phyloP scores from a whole-genome alignment of 2,113 vertebrate species.

The Ctenodactylus gundi region DNA sequence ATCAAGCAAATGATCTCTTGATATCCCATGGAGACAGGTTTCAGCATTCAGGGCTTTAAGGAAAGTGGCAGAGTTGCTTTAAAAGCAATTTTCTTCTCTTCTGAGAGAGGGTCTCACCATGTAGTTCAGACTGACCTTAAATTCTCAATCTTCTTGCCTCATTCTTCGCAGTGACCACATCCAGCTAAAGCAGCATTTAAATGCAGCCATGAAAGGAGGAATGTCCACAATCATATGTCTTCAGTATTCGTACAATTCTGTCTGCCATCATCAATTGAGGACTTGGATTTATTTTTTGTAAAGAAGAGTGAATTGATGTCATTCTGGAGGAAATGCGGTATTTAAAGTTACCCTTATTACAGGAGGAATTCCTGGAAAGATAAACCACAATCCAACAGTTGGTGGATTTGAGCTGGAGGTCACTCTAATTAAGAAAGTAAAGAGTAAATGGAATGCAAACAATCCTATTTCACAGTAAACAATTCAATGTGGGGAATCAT shows the following conservation, averaged over 20 bases:
- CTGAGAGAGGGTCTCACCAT: too few species aligned
- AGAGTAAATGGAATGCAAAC: slow-evolving; percentile 71
- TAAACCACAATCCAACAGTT: slow-evolving; percentile 54
- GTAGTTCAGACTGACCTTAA: too few species aligned
- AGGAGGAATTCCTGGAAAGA: slow-evolving; percentile 64
- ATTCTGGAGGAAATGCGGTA: slow-evolving; percentile 53
- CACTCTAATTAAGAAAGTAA: slow-evolving; percentile 72
- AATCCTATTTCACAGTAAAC: slow-evolving; percentile 71
- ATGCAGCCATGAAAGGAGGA: background rate
- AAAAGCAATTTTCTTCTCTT: too few species aligned
- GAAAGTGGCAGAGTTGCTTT: background rate
- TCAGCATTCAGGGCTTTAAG: background rate
- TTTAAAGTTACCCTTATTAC: slow-evolving; percentile 76
- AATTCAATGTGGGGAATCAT: slow-evolving; percentile 38
- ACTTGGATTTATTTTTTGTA: slow-evolving; percentile 71
- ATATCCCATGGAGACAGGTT: background rate
- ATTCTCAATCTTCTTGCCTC: too few species aligned
- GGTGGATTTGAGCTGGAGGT: slow-evolving; percentile 66
- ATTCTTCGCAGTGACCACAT: too few species aligned
- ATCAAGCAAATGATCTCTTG: background rate
- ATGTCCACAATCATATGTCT: slow-evolving; percentile 1
- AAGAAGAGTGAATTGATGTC: slow-evolving; percentile 63
- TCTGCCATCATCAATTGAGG: slow-evolving; percentile 54
- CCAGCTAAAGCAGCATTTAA: background rate
- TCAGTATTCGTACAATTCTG: slow-evolving; percentile 56